These are phyloP conservation scores for Tromatobia lineatoria DNA, from an alignment of 2,888 invertebrate genomes.

Conservation along the genomic window DNA sequence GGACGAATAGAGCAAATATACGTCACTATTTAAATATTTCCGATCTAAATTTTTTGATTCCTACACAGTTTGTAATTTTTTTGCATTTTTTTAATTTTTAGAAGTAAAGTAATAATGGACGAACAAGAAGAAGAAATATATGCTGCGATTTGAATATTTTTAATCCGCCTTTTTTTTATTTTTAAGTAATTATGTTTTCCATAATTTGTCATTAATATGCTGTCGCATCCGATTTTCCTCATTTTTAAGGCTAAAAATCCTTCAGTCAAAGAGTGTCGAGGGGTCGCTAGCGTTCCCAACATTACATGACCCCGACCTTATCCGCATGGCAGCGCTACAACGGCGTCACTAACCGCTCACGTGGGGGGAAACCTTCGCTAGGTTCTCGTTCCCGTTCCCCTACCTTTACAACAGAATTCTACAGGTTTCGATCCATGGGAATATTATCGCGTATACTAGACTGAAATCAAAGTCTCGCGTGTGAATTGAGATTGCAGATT, in stretches of 20 bases:
- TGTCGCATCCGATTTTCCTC: neutral
- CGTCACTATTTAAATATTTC: neutral
- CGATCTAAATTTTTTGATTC: no score
- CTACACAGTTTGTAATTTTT: no score
- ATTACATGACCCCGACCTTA: constrained; percentile 71
- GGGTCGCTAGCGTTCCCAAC: constrained; percentile 73
- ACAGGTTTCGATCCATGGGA: constrained; percentile 47
- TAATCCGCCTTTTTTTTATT: neutral
- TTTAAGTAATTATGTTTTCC: neutral
- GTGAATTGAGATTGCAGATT: neutral
- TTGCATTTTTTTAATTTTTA: no score
- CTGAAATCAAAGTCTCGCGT: constrained; percentile 21
- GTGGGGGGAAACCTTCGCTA: constrained; percentile 36
- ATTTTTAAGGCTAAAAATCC: neutral
- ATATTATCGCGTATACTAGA: constrained; percentile 49
- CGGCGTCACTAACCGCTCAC: constrained; percentile 10
- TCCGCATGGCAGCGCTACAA: constrained; percentile 36
- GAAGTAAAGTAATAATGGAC: neutral
- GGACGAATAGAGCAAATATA: neutral
- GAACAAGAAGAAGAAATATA: neutral
- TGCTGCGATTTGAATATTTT: neutral
- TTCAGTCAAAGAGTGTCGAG: neutral
- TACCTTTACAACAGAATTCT: constrained; percentile 9
- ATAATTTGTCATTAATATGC: neutral
- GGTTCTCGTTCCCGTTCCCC: constrained; percentile 8